phyloP scores from a whole-genome alignment of 2,888 invertebrate genomes.

The Plebejus anna region DNA sequence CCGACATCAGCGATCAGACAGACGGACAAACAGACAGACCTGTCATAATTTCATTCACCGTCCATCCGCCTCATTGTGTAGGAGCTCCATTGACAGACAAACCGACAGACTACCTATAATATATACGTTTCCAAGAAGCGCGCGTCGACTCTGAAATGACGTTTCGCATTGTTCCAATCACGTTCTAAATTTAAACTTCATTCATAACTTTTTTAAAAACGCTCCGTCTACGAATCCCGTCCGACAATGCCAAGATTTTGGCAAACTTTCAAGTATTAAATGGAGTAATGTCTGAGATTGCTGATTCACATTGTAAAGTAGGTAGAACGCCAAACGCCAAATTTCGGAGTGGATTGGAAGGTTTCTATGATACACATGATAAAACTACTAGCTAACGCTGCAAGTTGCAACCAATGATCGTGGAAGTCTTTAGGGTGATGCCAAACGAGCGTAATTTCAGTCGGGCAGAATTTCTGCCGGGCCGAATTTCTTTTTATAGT shows the following conservation, averaged over 20 bases:
- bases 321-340: no score
- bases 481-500: no score
- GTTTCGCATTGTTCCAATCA: constrained; percentile 8
- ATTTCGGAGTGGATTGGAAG: no score
- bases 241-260: neutral
- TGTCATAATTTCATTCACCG: constrained; percentile 5
- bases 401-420: no score
- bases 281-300: neutral
- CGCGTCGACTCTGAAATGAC: neutral
- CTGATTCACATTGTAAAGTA: neutral
- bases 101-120: neutral
- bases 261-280: neutral
- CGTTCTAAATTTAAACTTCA: constrained; percentile 20
- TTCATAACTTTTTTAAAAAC: constrained; percentile 6
- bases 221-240: neutral
- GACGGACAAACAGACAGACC: constrained; percentile 2
- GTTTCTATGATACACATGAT: no score
- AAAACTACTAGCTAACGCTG: no score
- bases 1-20: constrained; percentile 1
- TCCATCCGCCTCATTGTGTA: neutral
- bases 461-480: no score
- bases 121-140: constrained; percentile 1
- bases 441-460: no score
- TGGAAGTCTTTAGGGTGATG: no score
- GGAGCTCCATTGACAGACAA: neutral